Conservation (phyloP, 2,797 vertebrate species). For the Melanotaenia pygmaea region DNA sequence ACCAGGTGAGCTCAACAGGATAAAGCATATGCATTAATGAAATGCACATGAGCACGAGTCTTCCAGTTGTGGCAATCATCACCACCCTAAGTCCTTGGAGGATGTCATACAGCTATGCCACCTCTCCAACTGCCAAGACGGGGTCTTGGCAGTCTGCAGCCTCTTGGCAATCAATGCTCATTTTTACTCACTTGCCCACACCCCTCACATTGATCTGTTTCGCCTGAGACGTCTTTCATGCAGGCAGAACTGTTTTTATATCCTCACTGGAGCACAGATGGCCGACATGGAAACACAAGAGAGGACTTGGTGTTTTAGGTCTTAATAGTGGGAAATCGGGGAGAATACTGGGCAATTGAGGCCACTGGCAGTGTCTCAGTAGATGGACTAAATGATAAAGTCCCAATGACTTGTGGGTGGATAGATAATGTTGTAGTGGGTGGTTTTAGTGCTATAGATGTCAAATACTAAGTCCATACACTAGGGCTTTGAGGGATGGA, state of each 20-base stretch:
- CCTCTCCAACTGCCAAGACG: neutral
- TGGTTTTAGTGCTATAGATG: conserved; percentile 4
- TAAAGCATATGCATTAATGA: neutral
- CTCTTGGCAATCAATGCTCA: conserved; percentile 73
- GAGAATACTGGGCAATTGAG: conserved; percentile 37
- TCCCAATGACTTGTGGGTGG: conserved; percentile 46
- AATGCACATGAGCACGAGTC: conserved; percentile 13
- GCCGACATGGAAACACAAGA: conserved; percentile 44
- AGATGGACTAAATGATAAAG: conserved; percentile 43
- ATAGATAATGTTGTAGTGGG: conserved; percentile 14
- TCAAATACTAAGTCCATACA: neutral
- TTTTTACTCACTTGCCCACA: conserved; percentile 76
- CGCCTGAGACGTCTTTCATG: conserved; percentile 56
- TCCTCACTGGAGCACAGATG: conserved; percentile 61
- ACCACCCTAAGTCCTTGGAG: conserved; percentile 13
- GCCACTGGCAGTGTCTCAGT: conserved; percentile 42
- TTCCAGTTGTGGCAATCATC: conserved; percentile 24
- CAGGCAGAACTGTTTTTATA: conserved; percentile 44
- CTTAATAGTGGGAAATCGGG: conserved; percentile 41
- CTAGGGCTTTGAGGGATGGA: conserved; percentile 15
- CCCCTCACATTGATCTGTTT: conserved; percentile 69
- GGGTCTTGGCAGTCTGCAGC: conserved; percentile 38
- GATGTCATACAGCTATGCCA: conserved; percentile 42
- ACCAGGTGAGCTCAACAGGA: conserved; percentile 1
- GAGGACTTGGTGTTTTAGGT: conserved; percentile 48